A percentile compares a stretch with the other conserved stretches of the same genome.
Evolutionary conservation across 1,140 invertebrate genomes (phyloP).

Genomic region (Pogonomyrmex californicus): DNA sequence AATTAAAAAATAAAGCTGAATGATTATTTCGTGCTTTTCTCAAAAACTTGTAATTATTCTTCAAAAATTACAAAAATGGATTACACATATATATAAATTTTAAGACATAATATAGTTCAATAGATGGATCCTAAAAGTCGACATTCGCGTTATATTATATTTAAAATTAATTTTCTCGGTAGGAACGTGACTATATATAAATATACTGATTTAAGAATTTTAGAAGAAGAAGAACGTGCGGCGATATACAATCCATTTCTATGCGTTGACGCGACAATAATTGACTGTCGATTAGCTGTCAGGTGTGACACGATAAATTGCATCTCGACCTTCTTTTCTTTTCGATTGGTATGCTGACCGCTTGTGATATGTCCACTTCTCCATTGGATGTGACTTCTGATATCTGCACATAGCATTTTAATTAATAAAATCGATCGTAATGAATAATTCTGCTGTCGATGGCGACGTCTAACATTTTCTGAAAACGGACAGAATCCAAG

Average conservation of each 20-base stretch:
- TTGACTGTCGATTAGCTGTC: conserved; percentile 68
- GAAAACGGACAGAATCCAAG: background rate
- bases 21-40: background rate
- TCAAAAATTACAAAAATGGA: background rate
- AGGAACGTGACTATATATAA: conserved; percentile 4
- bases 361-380: conserved; percentile 58
- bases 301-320: conserved; percentile 69
- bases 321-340: conserved; percentile 66
- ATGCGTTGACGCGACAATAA: conserved; percentile 39
- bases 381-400: conserved; percentile 47
- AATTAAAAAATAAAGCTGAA: conserved; percentile 1
- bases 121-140: too few species aligned
- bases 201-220: background rate
- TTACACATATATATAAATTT: too few species aligned
- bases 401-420: conserved; percentile 63
- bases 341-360: conserved; percentile 34
- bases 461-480: background rate
- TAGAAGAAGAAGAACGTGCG: conserved; percentile 24
- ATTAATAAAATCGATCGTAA: conserved; percentile 65
- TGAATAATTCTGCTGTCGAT: conserved; percentile 52
- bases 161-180: background rate
- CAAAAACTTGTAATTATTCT: background rate
- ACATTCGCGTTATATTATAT: too few species aligned
- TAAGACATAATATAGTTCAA: background rate
- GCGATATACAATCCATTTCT: conserved; percentile 23